These are phyloP conservation scores for Cinclus mexicanus DNA, from an alignment of 2,113 vertebrate genomes.

Conservation along the genomic window DNA sequence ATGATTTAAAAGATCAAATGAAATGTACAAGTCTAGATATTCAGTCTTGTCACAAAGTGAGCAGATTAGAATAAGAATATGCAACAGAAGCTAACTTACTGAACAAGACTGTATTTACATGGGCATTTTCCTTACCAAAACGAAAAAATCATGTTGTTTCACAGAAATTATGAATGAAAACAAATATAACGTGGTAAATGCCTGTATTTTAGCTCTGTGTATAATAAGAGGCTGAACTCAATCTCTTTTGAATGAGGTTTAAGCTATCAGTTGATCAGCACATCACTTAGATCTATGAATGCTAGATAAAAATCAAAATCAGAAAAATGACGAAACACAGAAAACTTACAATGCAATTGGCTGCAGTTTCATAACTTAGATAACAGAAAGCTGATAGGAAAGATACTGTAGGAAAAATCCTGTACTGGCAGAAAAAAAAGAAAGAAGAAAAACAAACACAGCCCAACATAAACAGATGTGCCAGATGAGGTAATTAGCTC, in stretches of 20 bases:
- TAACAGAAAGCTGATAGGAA: neutral
- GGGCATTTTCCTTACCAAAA: neutral
- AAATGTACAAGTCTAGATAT: neutral
- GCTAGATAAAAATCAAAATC: neutral
- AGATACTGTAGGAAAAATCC: neutral
- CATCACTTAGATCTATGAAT: neutral
- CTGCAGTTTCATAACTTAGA: neutral
- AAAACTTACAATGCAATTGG: neutral
- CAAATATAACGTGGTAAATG: neutral
- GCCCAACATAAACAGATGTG: fast-evolving
- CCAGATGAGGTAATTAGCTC: neutral
- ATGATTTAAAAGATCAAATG: neutral
- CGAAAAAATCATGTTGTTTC: neutral
- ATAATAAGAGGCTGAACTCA: neutral
- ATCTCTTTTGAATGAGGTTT: neutral
- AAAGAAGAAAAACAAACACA: neutral
- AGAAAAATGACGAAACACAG: neutral
- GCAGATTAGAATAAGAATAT: neutral
- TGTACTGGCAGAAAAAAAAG: neutral
- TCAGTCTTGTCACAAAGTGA: neutral
- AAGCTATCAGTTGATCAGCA: neutral
- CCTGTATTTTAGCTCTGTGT: neutral
- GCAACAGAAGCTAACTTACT: neutral
- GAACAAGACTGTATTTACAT: neutral
- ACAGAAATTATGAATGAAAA: neutral